A percentile compares a stretch with the other conserved stretches of the same genome.
phyloP scores from a whole-genome alignment of 2,113 vertebrate species.

The Leucoraja erinaceus region DNA sequence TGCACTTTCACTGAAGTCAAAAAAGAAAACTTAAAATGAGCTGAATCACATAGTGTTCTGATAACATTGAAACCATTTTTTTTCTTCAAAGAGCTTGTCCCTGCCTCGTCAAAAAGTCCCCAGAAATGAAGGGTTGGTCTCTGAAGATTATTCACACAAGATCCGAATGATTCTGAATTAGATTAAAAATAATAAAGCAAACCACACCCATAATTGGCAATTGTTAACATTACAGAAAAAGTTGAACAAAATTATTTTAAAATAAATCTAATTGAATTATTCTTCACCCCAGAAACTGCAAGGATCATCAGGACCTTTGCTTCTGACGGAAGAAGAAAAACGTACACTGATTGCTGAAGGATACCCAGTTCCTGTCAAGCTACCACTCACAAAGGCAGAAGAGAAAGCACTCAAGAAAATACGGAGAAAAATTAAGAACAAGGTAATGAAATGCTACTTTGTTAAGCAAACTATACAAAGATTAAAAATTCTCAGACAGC shows the following conservation, averaged over 20 bases:
- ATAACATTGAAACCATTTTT: background rate
- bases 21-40: background rate
- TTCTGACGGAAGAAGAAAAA: slow-evolving; percentile 93
- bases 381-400: slow-evolving; percentile 90
- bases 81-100: background rate
- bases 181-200: background rate
- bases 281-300: slow-evolving; percentile 68
- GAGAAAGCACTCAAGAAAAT: slow-evolving; percentile 98
- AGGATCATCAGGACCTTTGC: slow-evolving; percentile 80
- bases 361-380: slow-evolving; percentile 89
- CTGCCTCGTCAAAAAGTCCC: background rate
- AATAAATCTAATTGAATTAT: background rate
- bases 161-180: background rate
- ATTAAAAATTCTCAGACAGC: background rate
- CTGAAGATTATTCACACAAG: background rate
- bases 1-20: background rate
- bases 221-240: background rate
- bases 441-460: slow-evolving; percentile 54
- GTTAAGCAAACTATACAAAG: background rate
- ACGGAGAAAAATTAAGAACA: slow-evolving; percentile 96
- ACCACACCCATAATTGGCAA: background rate
- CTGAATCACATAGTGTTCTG: too few relatives aligned
- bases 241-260: background rate
- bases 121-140: background rate
- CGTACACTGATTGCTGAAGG: slow-evolving; percentile 90